Evolutionary conservation across 1,140 invertebrate genomes (phyloP).

Genomic region (Drosophila kanapiae): DNA sequence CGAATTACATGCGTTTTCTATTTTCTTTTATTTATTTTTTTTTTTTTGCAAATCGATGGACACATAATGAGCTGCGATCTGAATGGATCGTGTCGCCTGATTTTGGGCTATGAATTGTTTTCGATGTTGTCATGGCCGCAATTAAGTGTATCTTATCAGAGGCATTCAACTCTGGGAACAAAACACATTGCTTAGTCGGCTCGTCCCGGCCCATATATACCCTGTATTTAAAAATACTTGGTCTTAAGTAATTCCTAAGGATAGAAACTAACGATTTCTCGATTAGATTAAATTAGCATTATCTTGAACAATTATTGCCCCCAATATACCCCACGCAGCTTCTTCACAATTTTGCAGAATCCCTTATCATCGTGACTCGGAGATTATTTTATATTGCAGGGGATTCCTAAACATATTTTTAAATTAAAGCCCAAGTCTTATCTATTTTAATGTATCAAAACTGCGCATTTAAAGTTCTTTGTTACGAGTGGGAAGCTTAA

Average conservation of each 20-base stretch:
- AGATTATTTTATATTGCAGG: slow-evolving; percentile 2
- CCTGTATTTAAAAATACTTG: not conserved
- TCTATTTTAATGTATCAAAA: slow-evolving; percentile 4
- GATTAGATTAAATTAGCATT: not conserved
- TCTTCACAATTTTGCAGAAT: slow-evolving; percentile 11
- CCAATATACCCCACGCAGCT: slow-evolving; percentile 9
- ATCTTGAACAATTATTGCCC: slow-evolving; percentile 3
- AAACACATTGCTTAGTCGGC: slow-evolving; percentile 23
- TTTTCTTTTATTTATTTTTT: not conserved
- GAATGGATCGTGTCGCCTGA: slow-evolving; percentile 33
- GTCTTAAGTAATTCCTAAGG: not conserved
- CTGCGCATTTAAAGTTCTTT: slow-evolving; percentile 2
- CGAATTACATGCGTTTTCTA: slow-evolving; percentile 17
- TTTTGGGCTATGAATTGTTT: slow-evolving; percentile 32
- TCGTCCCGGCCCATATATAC: not conserved
- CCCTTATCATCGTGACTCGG: slow-evolving; percentile 34
- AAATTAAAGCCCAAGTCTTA: not conserved
- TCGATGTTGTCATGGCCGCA: slow-evolving; percentile 44
- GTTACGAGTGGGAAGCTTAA: not conserved
- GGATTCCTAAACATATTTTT: slow-evolving; percentile 4
- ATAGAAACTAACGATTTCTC: not conserved
- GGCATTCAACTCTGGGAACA: slow-evolving; percentile 33
- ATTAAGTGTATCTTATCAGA: slow-evolving; percentile 72
- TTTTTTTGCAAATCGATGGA: slow-evolving; percentile 23
- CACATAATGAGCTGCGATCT: slow-evolving; percentile 27